A percentile compares a stretch with the other conserved stretches of the same genome.
Conservation (phyloP, 1,140 invertebrate species). For the Cotesia chilonis region DNA sequence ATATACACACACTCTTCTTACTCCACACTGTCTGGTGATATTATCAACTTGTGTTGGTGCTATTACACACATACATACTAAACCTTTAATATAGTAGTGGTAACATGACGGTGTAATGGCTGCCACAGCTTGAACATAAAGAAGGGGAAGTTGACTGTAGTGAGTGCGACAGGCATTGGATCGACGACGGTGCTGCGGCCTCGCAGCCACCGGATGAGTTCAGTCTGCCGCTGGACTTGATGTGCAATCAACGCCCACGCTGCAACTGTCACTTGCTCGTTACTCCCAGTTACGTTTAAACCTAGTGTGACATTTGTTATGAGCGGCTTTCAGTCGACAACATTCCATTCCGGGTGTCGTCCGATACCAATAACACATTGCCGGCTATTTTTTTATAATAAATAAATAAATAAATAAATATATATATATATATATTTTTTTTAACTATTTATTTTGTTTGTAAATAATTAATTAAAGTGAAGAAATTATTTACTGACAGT, state of each 20-base stretch:
- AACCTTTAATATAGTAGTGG: background rate
- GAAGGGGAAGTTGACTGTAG: conserved; percentile 37
- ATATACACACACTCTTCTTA: background rate
- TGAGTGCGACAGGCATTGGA: conserved; percentile 27
- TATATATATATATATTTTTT: no score
- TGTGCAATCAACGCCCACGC: conserved; percentile 36
- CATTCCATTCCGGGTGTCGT: conserved; percentile 12
- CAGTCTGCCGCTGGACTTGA: conserved; percentile 60
- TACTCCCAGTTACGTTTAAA: conserved; percentile 12
- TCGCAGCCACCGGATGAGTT: conserved; percentile 59
- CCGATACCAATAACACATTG: background rate
- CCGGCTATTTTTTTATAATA: background rate
- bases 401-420: background rate
- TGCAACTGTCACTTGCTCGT: conserved; percentile 1
- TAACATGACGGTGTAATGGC: background rate
- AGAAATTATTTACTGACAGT: no score
- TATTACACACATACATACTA: no score
- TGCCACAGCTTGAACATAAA: conserved; percentile 29
- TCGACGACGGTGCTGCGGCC: conserved; percentile 56
- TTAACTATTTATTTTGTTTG: no score
- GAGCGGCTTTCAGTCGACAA: conserved; percentile 3
- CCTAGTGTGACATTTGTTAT: conserved; percentile 24
- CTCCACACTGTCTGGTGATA: no score
- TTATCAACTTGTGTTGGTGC: no score
- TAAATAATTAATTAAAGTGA: no score